Percentiles rank a stretch among this genome's conserved stretches.
Evolutionary conservation across 1,140 invertebrate genomes (phyloP).

Genomic region (Penaeus japonicus): DNA sequence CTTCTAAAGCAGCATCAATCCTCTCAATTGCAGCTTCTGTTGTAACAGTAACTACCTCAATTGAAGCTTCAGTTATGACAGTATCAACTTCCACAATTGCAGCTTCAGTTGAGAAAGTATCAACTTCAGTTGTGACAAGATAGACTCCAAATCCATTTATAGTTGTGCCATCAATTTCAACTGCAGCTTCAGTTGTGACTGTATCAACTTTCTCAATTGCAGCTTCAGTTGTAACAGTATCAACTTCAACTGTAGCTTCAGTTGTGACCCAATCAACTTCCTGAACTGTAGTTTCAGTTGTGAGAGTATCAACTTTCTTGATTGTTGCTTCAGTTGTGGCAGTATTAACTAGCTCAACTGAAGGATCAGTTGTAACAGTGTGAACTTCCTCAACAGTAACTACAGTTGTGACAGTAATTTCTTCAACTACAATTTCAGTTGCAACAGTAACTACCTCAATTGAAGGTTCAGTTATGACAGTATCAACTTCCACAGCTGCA

Average conservation of each 20-base stretch:
- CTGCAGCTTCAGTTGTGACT: neutral
- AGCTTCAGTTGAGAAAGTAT: too few relatives aligned
- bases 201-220: neutral
- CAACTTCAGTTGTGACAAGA: neutral
- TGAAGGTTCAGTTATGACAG: neutral
- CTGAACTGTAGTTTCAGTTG: neutral
- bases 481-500: neutral
- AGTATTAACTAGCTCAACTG: neutral
- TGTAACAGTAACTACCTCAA: neutral
- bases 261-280: neutral
- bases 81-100: too few relatives aligned
- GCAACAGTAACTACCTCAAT: neutral
- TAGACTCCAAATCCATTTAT: neutral
- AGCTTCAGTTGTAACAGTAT: neutral
- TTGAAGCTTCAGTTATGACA: neutral
- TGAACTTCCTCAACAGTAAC: neutral
- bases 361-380: neutral
- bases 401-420: neutral
- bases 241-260: neutral
- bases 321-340: neutral
- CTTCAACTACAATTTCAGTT: neutral
- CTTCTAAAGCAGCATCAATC: neutral
- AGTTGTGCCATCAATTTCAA: neutral
- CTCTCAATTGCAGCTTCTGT: too few relatives aligned
- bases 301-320: neutral